Base-by-base conservation (phyloP, 2,113 vertebrate species). In the Thryonomys swinderianus region DNA sequence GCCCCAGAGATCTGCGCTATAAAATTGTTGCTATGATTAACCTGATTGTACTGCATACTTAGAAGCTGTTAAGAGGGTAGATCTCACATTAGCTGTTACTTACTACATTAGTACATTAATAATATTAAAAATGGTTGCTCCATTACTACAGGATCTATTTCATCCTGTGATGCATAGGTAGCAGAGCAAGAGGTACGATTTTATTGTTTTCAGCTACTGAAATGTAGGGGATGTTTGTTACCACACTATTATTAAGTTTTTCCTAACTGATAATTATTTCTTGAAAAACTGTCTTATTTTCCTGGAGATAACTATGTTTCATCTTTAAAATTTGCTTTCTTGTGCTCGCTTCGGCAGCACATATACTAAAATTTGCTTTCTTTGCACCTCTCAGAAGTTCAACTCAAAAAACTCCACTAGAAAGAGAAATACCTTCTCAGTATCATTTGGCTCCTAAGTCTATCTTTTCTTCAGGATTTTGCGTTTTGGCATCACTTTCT, bases 291-390 rank as follows among this genome's bases (percentile, higher is more conserved):
- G 5, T 10, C 51, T 79, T 53, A 45, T 79, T 80, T 74, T 81
- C 74, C 64, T 67, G 21, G 57, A 74, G 69, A 69, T 20, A 67
- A 11, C 53, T n/a, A 14, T 20, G 40, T 2, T 6, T 81, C 66
- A 11, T 51, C 69, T 55, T n/a, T 85, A 85, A 85, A 66, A 61
- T 18, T 71, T 73, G 55, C 62, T 81, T 81, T 90, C 40, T 80
- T 21, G n/a, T n/a, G n/a, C n/a, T n/a, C n/a, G n/a, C n/a, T n/a
- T n/a, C n/a, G n/a, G n/a, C n/a, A n/a, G n/a, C n/a, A n/a, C n/a
- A n/a, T n/a, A n/a, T n/a, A n/a, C n/a, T 85, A 85, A 85, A 66
- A 61, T 18, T 71, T 73, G 55, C 62, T 81, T 81, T 90, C 40
- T 80, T 21, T 13, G 37, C 79, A 27, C 18, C 6, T 34, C 40